phyloP scores from a whole-genome alignment of 2,888 invertebrate species.

The Drosophila melanosoma region DNA sequence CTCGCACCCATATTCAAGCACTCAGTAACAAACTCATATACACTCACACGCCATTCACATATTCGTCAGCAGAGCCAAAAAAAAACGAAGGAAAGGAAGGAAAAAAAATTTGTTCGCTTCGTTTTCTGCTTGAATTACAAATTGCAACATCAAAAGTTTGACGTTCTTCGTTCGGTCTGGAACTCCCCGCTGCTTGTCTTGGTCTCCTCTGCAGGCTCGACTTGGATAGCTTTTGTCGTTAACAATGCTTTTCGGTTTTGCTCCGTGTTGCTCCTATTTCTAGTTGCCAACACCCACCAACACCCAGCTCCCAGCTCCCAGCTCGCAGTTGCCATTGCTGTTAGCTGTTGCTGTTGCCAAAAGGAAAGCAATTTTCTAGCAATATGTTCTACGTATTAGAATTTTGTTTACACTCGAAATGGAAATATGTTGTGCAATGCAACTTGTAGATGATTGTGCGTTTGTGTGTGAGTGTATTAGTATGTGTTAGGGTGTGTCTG shows the following conservation, averaged over 20 bases:
- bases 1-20: conserved; percentile 36
- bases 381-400: conserved; percentile 77
- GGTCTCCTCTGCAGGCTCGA: conserved; percentile 16
- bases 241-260: conserved; percentile 76
- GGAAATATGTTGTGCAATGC: conserved; percentile 80
- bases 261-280: conserved; percentile 45
- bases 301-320: conserved; percentile 9
- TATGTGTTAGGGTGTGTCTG: conserved; percentile 11
- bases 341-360: conserved; percentile 62
- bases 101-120: conserved; percentile 76
- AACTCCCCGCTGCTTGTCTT: conserved; percentile 7
- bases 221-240: conserved; percentile 61
- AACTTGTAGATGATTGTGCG: conserved; percentile 47
- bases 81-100: conserved; percentile 18
- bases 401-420: conserved; percentile 80
- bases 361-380: conserved; percentile 79
- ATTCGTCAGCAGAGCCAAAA: conserved; percentile 53
- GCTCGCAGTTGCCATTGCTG: conserved; percentile 44
- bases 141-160: conserved; percentile 84
- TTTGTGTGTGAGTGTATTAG: conserved; percentile 4
- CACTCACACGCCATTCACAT: conserved; percentile 49
- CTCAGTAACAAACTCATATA: conserved; percentile 30
- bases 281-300: conserved; percentile 4
- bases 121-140: conserved; percentile 83
- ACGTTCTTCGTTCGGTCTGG: conserved; percentile 71